A percentile compares a stretch with the other conserved stretches of the same genome.
Evolutionary conservation across 1,140 invertebrate genomes (phyloP).

Genomic region (Colletes latitarsis): DNA sequence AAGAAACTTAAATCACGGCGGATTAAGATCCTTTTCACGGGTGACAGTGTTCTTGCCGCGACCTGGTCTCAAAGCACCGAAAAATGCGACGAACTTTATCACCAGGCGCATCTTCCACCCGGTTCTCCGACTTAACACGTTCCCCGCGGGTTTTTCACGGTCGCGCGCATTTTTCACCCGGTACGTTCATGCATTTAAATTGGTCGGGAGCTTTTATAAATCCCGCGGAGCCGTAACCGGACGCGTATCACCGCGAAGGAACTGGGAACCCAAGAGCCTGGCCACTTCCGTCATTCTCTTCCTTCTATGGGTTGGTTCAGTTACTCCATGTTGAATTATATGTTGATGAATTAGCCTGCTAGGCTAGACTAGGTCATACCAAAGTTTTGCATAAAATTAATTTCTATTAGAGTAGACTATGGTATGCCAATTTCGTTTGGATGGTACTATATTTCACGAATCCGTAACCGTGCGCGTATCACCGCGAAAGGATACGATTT

Average conservation of each 20-base stretch:
- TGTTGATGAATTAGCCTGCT: too few species aligned
- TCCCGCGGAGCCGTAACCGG: slow-evolving; percentile 4
- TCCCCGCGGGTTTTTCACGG: not conserved
- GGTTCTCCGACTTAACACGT: slow-evolving; percentile 19
- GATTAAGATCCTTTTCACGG: slow-evolving; percentile 11
- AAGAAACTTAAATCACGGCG: not conserved
- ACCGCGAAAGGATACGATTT: too few species aligned
- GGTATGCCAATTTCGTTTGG: too few species aligned
- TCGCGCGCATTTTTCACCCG: slow-evolving; percentile 6
- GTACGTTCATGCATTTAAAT: slow-evolving; percentile 35
- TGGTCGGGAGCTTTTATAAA: slow-evolving; percentile 21
- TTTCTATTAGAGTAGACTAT: too few species aligned
- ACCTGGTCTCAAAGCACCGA: not conserved
- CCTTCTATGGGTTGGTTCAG: too few species aligned
- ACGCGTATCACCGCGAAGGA: not conserved
- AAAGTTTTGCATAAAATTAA: too few species aligned
- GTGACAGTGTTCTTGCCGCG: slow-evolving; percentile 2
- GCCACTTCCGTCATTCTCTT: not conserved
- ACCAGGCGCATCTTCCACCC: not conserved
- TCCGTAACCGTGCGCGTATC: too few species aligned
- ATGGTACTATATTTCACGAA: too few species aligned
- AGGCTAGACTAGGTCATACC: too few species aligned
- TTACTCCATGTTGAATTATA: too few species aligned
- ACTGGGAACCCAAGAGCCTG: not conserved
- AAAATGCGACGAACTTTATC: slow-evolving; percentile 30